phyloP scores from a whole-genome alignment of 2,797 vertebrate species.

The Epinephelus coioides region DNA sequence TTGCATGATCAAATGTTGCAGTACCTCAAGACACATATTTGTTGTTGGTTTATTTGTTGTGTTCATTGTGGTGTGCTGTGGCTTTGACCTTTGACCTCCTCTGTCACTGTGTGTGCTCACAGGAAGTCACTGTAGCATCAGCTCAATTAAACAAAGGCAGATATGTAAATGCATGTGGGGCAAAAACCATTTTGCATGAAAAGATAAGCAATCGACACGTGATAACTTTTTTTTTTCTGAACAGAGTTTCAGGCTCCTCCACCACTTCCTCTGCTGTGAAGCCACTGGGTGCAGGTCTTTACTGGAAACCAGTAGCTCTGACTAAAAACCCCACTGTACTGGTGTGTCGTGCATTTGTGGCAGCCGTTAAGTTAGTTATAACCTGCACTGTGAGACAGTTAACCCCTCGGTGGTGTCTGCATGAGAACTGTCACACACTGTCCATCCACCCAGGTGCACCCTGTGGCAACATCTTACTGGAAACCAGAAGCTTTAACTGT shows the following conservation, averaged over 20 bases:
- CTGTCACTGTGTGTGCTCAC: neutral
- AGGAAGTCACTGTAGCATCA: conserved; percentile 27
- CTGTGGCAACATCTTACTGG: conserved; percentile 68
- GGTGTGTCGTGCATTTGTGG: conserved; percentile 29
- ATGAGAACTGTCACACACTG: conserved; percentile 39
- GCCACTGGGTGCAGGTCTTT: conserved; percentile 77
- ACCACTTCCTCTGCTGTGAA: conserved; percentile 87
- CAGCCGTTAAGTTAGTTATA: conserved; percentile 42
- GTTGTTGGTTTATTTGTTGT: neutral
- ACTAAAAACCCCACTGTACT: conserved; percentile 74
- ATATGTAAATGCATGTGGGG: conserved; percentile 39
- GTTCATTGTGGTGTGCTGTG: neutral
- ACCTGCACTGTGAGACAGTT: conserved; percentile 53
- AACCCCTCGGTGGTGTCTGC: conserved; percentile 40
- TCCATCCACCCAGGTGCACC: conserved; percentile 32
- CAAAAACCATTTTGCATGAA: conserved; percentile 33
- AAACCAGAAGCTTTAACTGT: conserved; percentile 67
- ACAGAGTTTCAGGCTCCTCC: conserved; percentile 73
- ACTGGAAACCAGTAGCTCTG: conserved; percentile 85
- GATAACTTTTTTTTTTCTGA: conserved; percentile 58
- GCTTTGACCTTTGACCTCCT: conserved; percentile 30
- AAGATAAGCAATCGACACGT: conserved; percentile 44
- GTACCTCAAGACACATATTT: no score
- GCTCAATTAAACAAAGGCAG: conserved; percentile 22
- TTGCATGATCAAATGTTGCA: neutral